Evolutionary conservation across 2,113 vertebrate genomes (phyloP).

Genomic region (Psammodynastes pulverulentus): DNA sequence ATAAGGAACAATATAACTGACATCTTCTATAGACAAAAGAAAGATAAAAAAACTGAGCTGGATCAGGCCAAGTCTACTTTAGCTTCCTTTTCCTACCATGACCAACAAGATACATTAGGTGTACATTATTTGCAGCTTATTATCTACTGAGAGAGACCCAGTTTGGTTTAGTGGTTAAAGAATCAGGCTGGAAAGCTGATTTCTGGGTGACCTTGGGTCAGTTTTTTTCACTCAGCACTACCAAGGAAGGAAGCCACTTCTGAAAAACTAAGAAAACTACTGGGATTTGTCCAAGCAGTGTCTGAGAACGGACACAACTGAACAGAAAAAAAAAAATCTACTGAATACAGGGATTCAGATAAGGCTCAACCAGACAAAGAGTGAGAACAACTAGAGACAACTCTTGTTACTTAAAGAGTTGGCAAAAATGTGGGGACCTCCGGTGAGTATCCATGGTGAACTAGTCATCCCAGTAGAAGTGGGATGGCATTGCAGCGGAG

Average conservation of each 20-base stretch:
- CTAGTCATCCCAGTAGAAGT: not conserved
- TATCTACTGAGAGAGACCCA: not conserved
- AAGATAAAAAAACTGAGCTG: not conserved
- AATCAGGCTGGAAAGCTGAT: not conserved
- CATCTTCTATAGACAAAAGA: not conserved
- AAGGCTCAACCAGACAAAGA: not conserved
- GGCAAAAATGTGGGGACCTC: not conserved
- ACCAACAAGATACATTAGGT: not conserved
- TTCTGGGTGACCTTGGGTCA: not conserved
- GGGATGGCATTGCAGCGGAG: not conserved
- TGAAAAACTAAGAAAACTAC: not conserved
- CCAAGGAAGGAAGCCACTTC: not conserved
- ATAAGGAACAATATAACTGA: not conserved
- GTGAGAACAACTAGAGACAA: not conserved
- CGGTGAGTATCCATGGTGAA: not conserved
- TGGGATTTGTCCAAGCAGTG: not conserved
- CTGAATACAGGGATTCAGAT: not conserved
- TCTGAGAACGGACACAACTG: not conserved
- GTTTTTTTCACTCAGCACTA: not conserved
- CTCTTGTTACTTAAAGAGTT: not conserved
- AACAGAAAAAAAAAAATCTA: not conserved
- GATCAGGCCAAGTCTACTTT: not conserved
- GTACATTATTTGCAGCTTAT: not conserved
- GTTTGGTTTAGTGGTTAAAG: not conserved
- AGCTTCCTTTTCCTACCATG: not conserved